Base-by-base conservation (phyloP, 2,113 vertebrate genomes). In the Muscicapa adusta region DNA sequence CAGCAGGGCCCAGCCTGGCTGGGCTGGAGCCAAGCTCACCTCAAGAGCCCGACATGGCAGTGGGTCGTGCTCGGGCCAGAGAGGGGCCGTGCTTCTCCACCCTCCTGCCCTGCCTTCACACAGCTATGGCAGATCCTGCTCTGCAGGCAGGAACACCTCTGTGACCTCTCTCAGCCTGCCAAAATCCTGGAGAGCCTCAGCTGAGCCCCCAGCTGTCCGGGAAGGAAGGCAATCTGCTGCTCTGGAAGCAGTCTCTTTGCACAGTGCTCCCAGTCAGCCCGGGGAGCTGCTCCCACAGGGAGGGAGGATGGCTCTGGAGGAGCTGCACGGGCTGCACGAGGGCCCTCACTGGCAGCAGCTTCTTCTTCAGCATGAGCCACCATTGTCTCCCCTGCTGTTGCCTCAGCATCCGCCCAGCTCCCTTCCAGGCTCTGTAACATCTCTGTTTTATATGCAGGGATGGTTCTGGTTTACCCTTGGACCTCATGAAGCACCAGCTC, bases 271-370 rank as follows among this genome's bases (percentile, higher is more conserved):
- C 2, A 1, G 24, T 12, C 19, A 28, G 51, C 34, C 42, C 0
- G 0, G 26, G 38, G 34, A 71, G 38, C 14, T 74, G 43, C 20
- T 94, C 51, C 57, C 19, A 0, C 3, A 6, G 51, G 56, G 20
- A 31, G 0, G 3, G 18, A 3, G 8, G 34, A 25, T 17, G 48
- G 51, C 5, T 89, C 60, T 89, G 54, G 19, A 40, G 72, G 67
- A 80, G 26, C 47, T 73, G 53, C 51, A 26, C 0, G 0, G 14
- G 29, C 29, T 24, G 42, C 3, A 0, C 1, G 31, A 56, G 26
- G 18, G 10, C 38, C 72, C 3, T 2, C 33, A 3, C 8, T 47
- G 56, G 29, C 48, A 91, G 63, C 68, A 84, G 51, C 42, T 81
- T 62, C 75, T 90, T 47, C 54, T 58, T 20, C 60, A 42, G 7